These are phyloP conservation scores for Malacoraja senta DNA, from an alignment of 2,797 vertebrate genomes.

Conservation along the genomic window DNA sequence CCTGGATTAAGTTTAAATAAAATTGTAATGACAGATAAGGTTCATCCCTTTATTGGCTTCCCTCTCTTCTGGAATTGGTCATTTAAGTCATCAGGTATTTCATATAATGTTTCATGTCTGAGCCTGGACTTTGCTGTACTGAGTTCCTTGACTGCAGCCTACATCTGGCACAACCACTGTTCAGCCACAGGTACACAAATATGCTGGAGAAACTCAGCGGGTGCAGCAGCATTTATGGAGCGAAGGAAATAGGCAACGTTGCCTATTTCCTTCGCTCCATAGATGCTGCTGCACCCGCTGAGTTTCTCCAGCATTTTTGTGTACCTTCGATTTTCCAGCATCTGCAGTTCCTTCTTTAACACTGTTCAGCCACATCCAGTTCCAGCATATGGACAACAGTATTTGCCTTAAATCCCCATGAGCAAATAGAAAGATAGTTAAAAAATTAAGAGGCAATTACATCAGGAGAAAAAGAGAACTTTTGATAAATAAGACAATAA, in stretches of 20 bases:
- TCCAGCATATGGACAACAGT: neutral
- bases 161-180: neutral
- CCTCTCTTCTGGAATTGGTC: neutral
- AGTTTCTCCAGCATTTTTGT: too few relatives aligned
- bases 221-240: too few relatives aligned
- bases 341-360: too few relatives aligned
- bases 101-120: neutral
- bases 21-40: neutral
- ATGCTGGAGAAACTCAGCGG: too few relatives aligned
- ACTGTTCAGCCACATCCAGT: neutral
- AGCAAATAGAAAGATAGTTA: neutral
- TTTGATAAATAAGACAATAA: conserved; percentile 8
- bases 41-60: too few relatives aligned
- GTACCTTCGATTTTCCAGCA: too few relatives aligned
- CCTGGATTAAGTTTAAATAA: neutral
- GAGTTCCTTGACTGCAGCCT: neutral
- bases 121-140: neutral
- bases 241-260: too few relatives aligned
- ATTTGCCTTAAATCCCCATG: neutral
- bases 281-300: too few relatives aligned
- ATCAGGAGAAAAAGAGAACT: neutral
- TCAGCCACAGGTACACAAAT: too few relatives aligned
- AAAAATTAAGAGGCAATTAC: neutral
- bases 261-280: too few relatives aligned
- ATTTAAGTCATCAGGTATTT: neutral